Base-by-base conservation (phyloP, 2,113 vertebrate genomes). In the Opisthocomus hoazin region DNA sequence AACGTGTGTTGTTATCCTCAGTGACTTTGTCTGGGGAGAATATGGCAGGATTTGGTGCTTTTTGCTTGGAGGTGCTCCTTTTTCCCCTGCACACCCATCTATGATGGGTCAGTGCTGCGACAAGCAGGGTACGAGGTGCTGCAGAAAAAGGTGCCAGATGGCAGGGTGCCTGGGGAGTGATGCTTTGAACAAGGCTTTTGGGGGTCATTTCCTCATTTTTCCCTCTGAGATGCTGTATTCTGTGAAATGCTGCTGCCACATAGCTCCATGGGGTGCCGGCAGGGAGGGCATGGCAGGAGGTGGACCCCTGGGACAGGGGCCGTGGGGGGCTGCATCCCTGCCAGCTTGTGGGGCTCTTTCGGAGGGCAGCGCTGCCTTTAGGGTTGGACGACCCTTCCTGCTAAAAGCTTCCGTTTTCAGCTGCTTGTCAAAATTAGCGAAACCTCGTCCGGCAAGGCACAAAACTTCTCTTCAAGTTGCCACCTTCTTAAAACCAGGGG, bases 291-390 rank as follows among this genome's bases (percentile, higher is more conserved):
- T 0, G 2, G 23, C 45, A 68, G 50, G 50, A 65, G 34, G 18
- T 65, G 32, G 36, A 18, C 23, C 36, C 39, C 10, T 0, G 3
- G 32, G 20, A 16, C 1, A 3, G 39, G 16, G 2, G 8, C 6
- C 3, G 32, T 27, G 1, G 3, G 16, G 30, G 24, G 26, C 48
- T 69, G 29, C 48, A 43, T n/a, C 13, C 24, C 13, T 60, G 22
- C 24, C 58, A 30, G 13, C 30, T 65, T 50, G 24, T 39, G 48
- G 41, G 18, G 26, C 7, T 73, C 17, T 57, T 61, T 43, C 2
- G 39, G 43, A 63, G 20, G 48, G 16, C 46, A 82, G 3, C 3
- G 10, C 43, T 88, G 29, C 56, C 22, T 11, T 58, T 32, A 37
- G 4, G 22, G 11, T 51, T 51, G 21, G 48, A 29, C 2, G 12